Conservation (phyloP, 92 coral and sea anemone genomes). For the Porites lobata region DNA sequence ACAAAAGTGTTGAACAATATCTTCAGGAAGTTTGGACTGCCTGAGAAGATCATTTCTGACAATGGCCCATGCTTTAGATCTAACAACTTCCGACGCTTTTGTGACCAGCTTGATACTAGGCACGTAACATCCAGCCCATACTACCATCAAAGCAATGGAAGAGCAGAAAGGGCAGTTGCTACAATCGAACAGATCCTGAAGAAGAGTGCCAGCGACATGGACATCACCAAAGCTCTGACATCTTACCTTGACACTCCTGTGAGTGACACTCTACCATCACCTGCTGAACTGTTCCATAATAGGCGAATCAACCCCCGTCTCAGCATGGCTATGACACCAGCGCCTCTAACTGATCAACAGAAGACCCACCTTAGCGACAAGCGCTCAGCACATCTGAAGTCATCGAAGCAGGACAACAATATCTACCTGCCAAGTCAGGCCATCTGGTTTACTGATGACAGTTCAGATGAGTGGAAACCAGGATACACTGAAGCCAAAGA, state of each 20-base stretch:
- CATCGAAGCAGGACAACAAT: conserved; percentile 47
- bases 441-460: conserved; percentile 70
- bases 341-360: conserved; percentile 72
- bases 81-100: conserved; percentile 51
- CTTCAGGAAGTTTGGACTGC: conserved; percentile 72
- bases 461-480: conserved; percentile 68
- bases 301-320: conserved; percentile 70
- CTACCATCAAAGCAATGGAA: conserved; percentile 65
- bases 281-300: conserved; percentile 62
- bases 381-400: conserved; percentile 73
- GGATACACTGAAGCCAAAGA: conserved; percentile 64
- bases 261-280: conserved; percentile 46
- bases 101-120: conserved; percentile 64
- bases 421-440: conserved; percentile 62
- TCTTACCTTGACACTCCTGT: conserved; percentile 42
- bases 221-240: conserved; percentile 66
- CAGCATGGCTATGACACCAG: conserved; percentile 73
- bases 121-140: conserved; percentile 68
- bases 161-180: conserved; percentile 67
- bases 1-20: conserved; percentile 48
- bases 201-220: conserved; percentile 63
- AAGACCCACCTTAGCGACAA: conserved; percentile 68
- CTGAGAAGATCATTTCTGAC: conserved; percentile 65
- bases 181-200: conserved; percentile 53
- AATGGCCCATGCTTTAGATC: conserved; percentile 81